Evolutionary conservation across 2,888 invertebrate species (phyloP).

Genomic region (Toxonevra muliebris): DNA sequence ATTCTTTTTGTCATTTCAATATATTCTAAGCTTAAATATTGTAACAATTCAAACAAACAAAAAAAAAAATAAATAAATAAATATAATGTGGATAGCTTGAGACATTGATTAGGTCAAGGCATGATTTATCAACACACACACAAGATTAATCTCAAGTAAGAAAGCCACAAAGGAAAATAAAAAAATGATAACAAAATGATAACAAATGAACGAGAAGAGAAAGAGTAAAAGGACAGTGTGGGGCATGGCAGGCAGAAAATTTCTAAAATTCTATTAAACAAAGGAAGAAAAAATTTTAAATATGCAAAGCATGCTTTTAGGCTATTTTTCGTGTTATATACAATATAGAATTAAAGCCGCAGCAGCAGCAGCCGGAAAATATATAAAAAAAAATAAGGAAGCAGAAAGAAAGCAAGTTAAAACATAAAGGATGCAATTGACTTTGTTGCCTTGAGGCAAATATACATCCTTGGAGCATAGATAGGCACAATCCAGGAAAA

Average conservation of each 20-base stretch:
- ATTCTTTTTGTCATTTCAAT: too few species aligned
- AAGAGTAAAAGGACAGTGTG: background rate
- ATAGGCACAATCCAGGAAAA: too few species aligned
- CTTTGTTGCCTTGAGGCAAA: too few species aligned
- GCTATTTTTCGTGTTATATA: background rate
- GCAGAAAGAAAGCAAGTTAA: background rate
- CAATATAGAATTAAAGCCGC: background rate
- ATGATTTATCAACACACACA: conserved; percentile 8
- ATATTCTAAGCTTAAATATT: background rate
- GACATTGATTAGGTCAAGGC: background rate
- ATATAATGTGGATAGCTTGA: background rate
- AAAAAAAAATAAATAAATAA: background rate
- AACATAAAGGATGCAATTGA: background rate
- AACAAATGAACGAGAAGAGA: background rate
- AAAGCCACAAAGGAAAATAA: background rate
- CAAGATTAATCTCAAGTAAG: conserved; percentile 9
- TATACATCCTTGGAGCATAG: too few species aligned
- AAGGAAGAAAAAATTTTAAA: conserved; percentile 4
- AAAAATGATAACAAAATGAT: background rate
- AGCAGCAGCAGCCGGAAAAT: background rate
- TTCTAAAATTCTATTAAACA: too few species aligned
- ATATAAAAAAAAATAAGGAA: too few species aligned
- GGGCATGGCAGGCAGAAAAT: too few species aligned
- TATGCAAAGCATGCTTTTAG: conserved; percentile 6
- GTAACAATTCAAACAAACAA: background rate